phyloP scores from a whole-genome alignment of 2,888 invertebrate species.

The Reticulitermes lucifugus region DNA sequence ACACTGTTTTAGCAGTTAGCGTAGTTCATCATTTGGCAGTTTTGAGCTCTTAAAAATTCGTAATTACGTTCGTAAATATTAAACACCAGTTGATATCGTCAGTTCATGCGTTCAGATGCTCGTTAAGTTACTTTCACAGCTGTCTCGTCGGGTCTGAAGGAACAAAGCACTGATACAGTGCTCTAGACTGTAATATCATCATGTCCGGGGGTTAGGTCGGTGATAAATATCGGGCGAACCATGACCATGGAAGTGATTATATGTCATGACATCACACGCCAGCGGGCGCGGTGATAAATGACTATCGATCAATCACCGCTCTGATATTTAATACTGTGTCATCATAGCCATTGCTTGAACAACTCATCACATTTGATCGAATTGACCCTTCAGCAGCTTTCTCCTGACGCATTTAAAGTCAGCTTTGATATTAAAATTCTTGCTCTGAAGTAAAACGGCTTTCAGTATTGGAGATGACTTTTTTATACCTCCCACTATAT shows the following conservation, averaged over 20 bases:
- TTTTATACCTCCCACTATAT: too few species aligned
- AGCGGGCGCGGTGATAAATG: neutral
- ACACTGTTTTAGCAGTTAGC: too few species aligned
- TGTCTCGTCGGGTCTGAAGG: neutral
- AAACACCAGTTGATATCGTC: too few species aligned
- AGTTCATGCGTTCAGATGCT: too few species aligned
- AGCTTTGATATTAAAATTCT: neutral
- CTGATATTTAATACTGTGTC: neutral
- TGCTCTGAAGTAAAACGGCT: neutral
- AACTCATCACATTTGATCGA: neutral
- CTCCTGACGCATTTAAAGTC: neutral
- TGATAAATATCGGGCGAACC: neutral
- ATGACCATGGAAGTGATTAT: neutral
- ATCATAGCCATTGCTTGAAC: neutral
- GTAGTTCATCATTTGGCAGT: too few species aligned
- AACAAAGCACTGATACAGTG: neutral
- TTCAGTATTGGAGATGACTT: too few species aligned
- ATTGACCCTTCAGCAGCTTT: slow-evolving; percentile 1
- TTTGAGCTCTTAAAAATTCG: too few species aligned
- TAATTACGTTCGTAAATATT: too few species aligned
- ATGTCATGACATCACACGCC: neutral
- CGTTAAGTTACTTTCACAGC: neutral
- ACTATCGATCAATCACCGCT: neutral
- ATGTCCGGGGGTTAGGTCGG: neutral
- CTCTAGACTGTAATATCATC: neutral